Evolutionary conservation across 2,113 vertebrate genomes (phyloP).

Genomic region (Cyanistes caeruleus): DNA sequence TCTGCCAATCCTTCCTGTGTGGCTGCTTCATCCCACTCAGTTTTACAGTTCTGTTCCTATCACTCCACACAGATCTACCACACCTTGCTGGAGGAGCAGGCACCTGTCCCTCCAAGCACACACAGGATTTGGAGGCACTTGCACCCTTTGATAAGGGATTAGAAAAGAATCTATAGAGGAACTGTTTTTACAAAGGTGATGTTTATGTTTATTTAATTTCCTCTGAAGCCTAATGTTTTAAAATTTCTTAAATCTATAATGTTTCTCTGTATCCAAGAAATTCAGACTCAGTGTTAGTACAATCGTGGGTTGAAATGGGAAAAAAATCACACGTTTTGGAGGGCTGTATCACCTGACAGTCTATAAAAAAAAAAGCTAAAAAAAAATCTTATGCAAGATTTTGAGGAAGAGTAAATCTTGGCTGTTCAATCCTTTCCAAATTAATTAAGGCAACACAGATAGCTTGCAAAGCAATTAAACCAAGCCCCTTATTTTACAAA

Average conservation of each 20-base stretch:
- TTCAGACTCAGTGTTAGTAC: neutral
- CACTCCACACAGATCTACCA: neutral
- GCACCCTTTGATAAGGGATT: neutral
- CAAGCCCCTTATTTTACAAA: neutral
- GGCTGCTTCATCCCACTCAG: neutral
- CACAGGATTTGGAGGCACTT: neutral
- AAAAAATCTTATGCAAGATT: neutral
- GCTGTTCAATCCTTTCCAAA: neutral
- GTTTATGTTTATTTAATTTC: conserved; percentile 20
- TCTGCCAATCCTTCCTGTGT: neutral
- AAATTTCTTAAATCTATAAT: conserved; percentile 25
- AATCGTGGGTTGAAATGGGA: neutral
- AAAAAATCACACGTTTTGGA: neutral
- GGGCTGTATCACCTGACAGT: neutral
- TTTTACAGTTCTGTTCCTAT: neutral
- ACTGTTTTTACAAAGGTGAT: neutral
- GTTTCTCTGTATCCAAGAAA: neutral
- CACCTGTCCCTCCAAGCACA: neutral
- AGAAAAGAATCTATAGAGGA: neutral
- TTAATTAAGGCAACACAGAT: neutral
- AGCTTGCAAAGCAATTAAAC: neutral
- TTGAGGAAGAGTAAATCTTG: neutral
- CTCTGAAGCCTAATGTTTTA: neutral
- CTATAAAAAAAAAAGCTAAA: neutral
- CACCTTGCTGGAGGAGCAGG: neutral